Percentiles rank a stretch among this genome's conserved stretches.
phyloP scores from a whole-genome alignment of 2,113 vertebrate genomes.

The Hippocampus barbouri region DNA sequence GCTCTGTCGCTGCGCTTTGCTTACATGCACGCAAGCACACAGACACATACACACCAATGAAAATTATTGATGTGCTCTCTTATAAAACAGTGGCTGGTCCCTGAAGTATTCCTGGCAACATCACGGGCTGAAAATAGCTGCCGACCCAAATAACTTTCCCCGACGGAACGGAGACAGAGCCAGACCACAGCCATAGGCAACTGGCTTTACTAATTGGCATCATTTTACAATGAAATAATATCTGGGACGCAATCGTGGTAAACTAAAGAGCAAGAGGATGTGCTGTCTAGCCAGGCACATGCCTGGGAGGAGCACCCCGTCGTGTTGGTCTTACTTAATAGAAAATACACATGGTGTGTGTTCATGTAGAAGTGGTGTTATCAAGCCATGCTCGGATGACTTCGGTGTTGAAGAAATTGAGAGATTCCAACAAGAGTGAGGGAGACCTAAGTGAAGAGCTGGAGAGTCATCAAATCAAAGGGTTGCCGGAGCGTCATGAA shows the following conservation, averaged over 20 bases:
- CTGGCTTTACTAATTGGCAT: conserved; percentile 67
- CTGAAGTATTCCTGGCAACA: conserved; percentile 75
- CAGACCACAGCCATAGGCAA: conserved; percentile 64
- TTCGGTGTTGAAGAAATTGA: background rate
- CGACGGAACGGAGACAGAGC: conserved; percentile 53
- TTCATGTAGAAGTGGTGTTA: conserved; percentile 1
- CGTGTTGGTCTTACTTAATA: conserved; percentile 50
- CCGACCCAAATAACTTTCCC: conserved; percentile 75
- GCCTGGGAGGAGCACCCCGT: conserved; percentile 7
- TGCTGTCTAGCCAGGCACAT: conserved; percentile 24
- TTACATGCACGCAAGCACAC: conserved; percentile 27
- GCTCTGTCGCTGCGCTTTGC: conserved; percentile 15
- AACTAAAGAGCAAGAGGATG: conserved; percentile 31
- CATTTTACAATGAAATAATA: conserved; percentile 65
- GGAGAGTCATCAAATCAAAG: conserved; percentile 62
- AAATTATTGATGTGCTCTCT: conserved; percentile 75
- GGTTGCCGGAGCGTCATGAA: conserved; percentile 59
- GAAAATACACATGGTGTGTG: conserved; percentile 15
- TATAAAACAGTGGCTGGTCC: conserved; percentile 72
- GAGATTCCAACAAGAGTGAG: background rate
- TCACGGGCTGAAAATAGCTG: conserved; percentile 71
- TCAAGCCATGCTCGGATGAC: background rate
- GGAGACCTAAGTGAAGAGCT: background rate
- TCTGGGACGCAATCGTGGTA: conserved; percentile 61
- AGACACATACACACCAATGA: conserved; percentile 48